Percentiles rank a stretch among this genome's conserved stretches.
Evolutionary conservation across 2,113 vertebrate genomes (phyloP).

Genomic region (Epinephelus moara): DNA sequence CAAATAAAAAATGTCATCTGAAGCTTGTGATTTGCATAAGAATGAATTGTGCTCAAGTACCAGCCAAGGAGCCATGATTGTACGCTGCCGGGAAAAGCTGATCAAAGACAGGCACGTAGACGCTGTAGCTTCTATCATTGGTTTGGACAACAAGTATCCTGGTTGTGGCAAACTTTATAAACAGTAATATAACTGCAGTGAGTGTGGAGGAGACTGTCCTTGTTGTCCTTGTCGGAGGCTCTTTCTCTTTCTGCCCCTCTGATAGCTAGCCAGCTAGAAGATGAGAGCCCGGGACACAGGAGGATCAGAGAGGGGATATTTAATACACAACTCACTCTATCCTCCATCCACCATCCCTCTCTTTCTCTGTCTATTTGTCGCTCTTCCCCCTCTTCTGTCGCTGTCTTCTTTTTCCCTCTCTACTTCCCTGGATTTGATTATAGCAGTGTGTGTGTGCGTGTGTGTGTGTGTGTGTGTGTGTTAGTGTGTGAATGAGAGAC

Average conservation of each 20-base stretch:
- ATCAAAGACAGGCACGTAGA: background rate
- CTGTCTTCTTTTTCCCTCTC: conserved; percentile 5
- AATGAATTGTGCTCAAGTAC: background rate
- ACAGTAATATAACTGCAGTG: conserved; percentile 47
- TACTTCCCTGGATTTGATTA: conserved; percentile 41
- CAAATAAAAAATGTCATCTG: background rate
- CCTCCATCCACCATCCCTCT: conserved; percentile 23
- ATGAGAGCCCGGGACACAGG: conserved; percentile 57
- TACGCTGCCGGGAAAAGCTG: conserved; percentile 3
- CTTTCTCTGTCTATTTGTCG: background rate
- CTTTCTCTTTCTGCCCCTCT: conserved; percentile 47
- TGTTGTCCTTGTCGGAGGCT: conserved; percentile 65
- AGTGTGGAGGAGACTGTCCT: conserved; percentile 55
- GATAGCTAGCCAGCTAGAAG: conserved; percentile 56
- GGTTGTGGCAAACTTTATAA: conserved; percentile 50
- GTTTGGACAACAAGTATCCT: conserved; percentile 33
- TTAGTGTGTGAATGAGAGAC: background rate
- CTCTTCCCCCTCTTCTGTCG: background rate
- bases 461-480: conserved; percentile 13
- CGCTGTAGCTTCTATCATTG: background rate
- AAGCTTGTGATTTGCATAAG: conserved; percentile 4
- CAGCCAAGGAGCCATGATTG: background rate
- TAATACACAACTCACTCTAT: conserved; percentile 58
- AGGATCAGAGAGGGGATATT: conserved; percentile 69
- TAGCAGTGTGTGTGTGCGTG: conserved; percentile 5